Base-by-base conservation (phyloP, 2,113 vertebrate genomes). In the Baryphthengus martii region DNA sequence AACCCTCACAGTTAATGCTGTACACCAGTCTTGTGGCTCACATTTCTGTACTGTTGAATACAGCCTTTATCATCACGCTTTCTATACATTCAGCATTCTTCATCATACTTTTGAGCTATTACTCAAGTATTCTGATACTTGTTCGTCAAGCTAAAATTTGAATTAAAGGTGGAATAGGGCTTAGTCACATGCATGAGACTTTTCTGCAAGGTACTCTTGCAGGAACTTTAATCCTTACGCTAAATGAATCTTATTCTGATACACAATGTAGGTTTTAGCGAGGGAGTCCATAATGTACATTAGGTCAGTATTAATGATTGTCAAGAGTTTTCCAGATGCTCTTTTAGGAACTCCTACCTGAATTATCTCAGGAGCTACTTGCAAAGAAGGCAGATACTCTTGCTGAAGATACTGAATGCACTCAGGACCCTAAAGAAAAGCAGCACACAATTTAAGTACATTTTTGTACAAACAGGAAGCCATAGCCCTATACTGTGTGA, bases 391-490 rank as follows among this genome's bases (percentile, higher is more conserved):
- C 74, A 99, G 97, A 96, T 99, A 99, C 71, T 99, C 99, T 97
- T 99, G 99, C 96, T 99, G 99, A 67, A 99, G 96, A 97, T 99
- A 99, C 74, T 99, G 99, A 96, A 99, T 97, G 93, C 99, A 99
- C 98, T 99, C 99, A 40, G 98, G 98, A 17, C 99, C 99, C 99
- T 99, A 88, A 77, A 91, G 74, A 94, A 77, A 85, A 91, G 72
- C 35, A 79, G 58, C 31, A 92, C 28, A 70, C 16, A 19, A 26
- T 40, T 75, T 5, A 85, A 61, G 33, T 19, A 4, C 31, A 11
- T 47, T 78, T 75, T 71, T 9, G 1, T 19, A 74, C 25, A 49
- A 26, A 61, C 8, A 3, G 15, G 29, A 88, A 79, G 67, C 44
- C 67, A 42, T 5, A 77, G 58, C 12, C 11, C 37, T 66, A 18